Evolutionary conservation across 2,797 vertebrate genomes (phyloP).

Genomic region (Mormyrops boulengeri): DNA sequence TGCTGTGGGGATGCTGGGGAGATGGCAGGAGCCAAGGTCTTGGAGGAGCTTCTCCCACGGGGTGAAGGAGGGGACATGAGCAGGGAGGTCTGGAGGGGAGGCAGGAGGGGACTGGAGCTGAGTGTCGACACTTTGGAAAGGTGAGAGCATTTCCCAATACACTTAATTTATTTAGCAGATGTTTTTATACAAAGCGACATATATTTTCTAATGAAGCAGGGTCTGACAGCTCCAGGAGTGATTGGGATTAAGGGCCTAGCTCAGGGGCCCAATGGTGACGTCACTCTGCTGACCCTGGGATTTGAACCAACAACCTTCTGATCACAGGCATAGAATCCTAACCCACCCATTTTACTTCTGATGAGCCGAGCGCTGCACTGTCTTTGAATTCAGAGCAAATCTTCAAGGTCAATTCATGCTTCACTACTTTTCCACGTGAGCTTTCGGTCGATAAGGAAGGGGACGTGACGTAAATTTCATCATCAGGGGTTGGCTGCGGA

Average conservation of each 20-base stretch:
- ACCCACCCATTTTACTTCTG: neutral
- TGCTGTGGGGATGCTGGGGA: conserved; percentile 48
- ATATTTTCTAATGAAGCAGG: neutral
- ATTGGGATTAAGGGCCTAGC: neutral
- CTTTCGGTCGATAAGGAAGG: neutral
- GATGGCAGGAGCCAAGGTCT: conserved; percentile 42
- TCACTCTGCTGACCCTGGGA: neutral
- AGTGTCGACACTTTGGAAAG: conserved; percentile 60
- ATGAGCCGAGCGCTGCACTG: neutral
- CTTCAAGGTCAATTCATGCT: no score
- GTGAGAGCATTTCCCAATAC: conserved; percentile 35
- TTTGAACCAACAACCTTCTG: neutral
- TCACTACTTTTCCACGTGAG: no score
- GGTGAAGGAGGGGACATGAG: conserved; percentile 49
- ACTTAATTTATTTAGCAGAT: neutral
- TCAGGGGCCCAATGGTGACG: neutral
- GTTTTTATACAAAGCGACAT: neutral
- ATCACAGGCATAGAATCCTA: no score
- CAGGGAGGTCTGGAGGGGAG: conserved; percentile 55
- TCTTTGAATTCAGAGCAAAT: neutral
- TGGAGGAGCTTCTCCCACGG: conserved; percentile 63
- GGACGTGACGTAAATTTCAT: neutral
- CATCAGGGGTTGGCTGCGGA: no score
- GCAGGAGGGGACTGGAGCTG: conserved; percentile 42
- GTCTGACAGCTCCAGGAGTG: neutral